These are phyloP conservation scores for Sthenelais limicola DNA, from an alignment of 2,888 invertebrate genomes.

Conservation along the genomic window DNA sequence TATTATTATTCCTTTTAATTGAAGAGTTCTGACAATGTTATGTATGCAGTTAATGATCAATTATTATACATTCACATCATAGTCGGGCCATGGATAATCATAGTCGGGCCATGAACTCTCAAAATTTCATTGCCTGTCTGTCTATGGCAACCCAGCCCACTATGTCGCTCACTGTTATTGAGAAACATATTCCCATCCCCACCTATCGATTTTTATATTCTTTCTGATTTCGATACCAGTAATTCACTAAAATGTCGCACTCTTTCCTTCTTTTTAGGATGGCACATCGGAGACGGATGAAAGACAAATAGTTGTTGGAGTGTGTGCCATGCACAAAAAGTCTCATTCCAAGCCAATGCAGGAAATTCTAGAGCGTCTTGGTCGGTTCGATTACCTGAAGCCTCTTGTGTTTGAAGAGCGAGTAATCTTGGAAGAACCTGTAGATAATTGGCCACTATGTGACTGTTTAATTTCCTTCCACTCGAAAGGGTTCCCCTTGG, in stretches of 20 bases:
- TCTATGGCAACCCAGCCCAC: no score
- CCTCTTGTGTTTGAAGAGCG: slow-evolving; percentile 83
- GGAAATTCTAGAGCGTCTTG: slow-evolving; percentile 94
- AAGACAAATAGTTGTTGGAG: slow-evolving; percentile 85
- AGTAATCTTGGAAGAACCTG: slow-evolving; percentile 94
- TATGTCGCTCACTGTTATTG: no score
- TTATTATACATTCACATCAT: no score
- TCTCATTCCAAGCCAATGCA: slow-evolving; percentile 99
- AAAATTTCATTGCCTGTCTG: no score
- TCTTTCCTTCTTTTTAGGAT: slow-evolving; percentile 12
- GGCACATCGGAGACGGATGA: slow-evolving; percentile 11
- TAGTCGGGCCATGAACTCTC: not conserved
- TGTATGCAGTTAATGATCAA: no score
- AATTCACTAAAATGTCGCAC: not conserved
- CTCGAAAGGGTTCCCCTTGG: slow-evolving; percentile 97
- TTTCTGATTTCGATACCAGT: no score
- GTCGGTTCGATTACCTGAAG: slow-evolving; percentile 96
- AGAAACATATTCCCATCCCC: no score
- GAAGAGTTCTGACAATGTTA: no score
- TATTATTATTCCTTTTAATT: no score
- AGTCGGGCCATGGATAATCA: not conserved
- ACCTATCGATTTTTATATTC: no score
- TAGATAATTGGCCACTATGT: slow-evolving; percentile 98
- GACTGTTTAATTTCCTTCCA: slow-evolving; percentile 99
- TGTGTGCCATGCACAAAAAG: slow-evolving; percentile 99